Base-by-base conservation (phyloP, 2,888 invertebrate genomes). In the Andrena dorsata region DNA sequence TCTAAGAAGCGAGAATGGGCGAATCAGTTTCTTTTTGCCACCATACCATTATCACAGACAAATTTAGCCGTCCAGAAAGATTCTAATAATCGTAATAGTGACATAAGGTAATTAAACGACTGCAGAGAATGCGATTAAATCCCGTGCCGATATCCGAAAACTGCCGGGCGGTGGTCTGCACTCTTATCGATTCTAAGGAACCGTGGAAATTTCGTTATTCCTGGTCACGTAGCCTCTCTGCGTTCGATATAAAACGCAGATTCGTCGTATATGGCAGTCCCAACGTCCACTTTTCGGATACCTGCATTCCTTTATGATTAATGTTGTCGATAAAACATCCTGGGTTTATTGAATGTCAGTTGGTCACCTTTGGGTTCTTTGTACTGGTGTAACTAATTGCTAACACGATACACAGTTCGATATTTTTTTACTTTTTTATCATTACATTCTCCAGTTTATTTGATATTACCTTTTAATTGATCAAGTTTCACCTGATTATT, bases 381-480 rank as follows among this genome's bases (percentile, higher is more conserved):
- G 79, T 85, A 81, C 82, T 84, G 81, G 87, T 86, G 83, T 86
- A 83, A 89, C 89, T 89, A 89, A 89, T 90, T 82, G 87, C 90
- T 88, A 90, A 90, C 89, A 90, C 86, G 81, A 83, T 79, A 87
- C 79, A 87, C 70, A 78, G 32, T 82, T 74, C 58, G n/a, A 64
- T 80, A 75, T 65, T 65, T 49, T 66, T n/a, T 28, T 13, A 13
- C 13, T 80, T 63, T 61, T 63, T 20, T 76, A 56, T 68, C 30
- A 73, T 61, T 72, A 74, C 63, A 58, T 70, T 63, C 28, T 51
- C 47, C 7, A 70, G 49, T 69, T 68, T 56, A 75, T 41, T 68
- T 58, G 26, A 53, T 77, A 8, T 61, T 71, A 76, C 35, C 16
- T 76, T 69, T 35, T 41, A 32, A 66, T 56, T 7, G 61, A 58